Conservation (phyloP, 2,797 vertebrate genomes). For the Ptychobarbus kaznakovi region DNA sequence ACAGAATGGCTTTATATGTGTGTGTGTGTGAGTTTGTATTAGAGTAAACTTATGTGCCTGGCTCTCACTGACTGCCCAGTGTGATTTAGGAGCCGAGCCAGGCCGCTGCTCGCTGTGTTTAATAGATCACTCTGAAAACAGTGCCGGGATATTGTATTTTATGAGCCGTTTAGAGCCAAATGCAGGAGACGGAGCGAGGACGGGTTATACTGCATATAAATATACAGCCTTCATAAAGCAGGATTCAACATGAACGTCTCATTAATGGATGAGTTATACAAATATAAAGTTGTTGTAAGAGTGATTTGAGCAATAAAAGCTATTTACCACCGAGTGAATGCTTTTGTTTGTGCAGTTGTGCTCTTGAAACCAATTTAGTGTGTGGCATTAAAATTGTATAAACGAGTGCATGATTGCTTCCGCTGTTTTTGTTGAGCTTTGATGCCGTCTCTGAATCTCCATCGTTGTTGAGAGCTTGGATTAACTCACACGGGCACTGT, state of each 20-base stretch:
- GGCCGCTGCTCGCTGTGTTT: background rate
- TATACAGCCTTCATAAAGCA: constrained; percentile 17
- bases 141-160: constrained; percentile 17
- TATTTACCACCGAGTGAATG: background rate
- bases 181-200: constrained; percentile 4
- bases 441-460: background rate
- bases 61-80: constrained; percentile 9
- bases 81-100: constrained; percentile 23
- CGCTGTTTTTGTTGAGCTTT: background rate
- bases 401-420: background rate
- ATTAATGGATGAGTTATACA: constrained; percentile 25
- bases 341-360: background rate
- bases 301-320: background rate
- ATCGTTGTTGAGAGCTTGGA: background rate
- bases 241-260: background rate
- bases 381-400: constrained; percentile 13
- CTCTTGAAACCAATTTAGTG: constrained; percentile 18
- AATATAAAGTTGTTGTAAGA: background rate
- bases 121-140: constrained; percentile 38
- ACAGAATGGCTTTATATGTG: background rate
- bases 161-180: constrained; percentile 32
- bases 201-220: background rate
- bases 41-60: constrained; percentile 15
- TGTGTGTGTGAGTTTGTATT: background rate
- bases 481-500: background rate